These are phyloP conservation scores for Philhelius pedissequus DNA, from an alignment of 2,888 invertebrate genomes.

Conservation along the genomic window DNA sequence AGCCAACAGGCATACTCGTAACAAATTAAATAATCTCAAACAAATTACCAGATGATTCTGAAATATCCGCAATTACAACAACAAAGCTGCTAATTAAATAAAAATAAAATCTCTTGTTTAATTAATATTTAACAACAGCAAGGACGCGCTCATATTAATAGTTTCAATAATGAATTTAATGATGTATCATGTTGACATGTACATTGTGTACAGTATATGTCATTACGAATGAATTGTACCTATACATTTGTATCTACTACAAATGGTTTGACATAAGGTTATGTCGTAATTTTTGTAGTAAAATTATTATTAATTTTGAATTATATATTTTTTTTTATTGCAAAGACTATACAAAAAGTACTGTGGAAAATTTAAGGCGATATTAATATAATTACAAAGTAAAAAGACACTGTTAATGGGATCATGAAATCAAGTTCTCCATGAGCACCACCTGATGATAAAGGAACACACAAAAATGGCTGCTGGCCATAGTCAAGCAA, in stretches of 20 bases:
- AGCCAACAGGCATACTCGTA: no score
- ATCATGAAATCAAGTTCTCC: no score
- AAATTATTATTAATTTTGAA: slow-evolving; percentile 53
- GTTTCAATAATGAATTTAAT: slow-evolving; percentile 62
- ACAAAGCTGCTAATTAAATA: not conserved
- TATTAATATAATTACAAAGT: not conserved
- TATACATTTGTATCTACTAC: no score
- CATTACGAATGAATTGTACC: no score
- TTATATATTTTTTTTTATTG: slow-evolving; percentile 12
- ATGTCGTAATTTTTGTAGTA: slow-evolving; percentile 27
- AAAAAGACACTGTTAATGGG: no score
- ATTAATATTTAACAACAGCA: slow-evolving; percentile 32
- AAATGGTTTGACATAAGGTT: slow-evolving; percentile 38
- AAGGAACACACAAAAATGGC: no score
- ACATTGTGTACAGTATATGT: not conserved
- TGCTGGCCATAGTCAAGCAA: no score
- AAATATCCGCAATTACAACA: not conserved
- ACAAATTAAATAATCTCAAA: not conserved
- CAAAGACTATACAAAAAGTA: no score
- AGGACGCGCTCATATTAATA: slow-evolving; percentile 19
- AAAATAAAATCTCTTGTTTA: slow-evolving; percentile 26
- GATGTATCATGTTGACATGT: slow-evolving; percentile 42
- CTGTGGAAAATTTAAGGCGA: not conserved
- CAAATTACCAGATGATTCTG: not conserved
- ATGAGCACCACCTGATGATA: no score